These are phyloP conservation scores for Eilema caniola DNA, from an alignment of 2,888 invertebrate genomes.

Conservation along the genomic window DNA sequence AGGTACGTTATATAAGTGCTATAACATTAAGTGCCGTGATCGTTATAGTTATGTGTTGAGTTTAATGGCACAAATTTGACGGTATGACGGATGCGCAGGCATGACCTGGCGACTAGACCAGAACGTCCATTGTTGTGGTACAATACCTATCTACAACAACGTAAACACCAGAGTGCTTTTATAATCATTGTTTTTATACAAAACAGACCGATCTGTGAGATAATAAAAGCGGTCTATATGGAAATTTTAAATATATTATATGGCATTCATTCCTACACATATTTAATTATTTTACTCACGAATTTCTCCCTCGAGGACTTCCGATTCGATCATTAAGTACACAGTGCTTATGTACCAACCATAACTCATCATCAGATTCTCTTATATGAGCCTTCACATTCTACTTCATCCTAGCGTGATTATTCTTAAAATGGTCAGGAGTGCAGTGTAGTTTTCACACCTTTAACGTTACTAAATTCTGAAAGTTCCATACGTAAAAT, in stretches of 20 bases:
- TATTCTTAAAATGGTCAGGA: too few species aligned
- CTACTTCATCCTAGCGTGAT: too few species aligned
- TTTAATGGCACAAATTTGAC: slow-evolving; percentile 53
- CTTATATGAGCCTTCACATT: too few species aligned
- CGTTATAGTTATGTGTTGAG: slow-evolving; percentile 29
- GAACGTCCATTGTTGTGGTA: slow-evolving; percentile 64
- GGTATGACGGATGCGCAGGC: slow-evolving; percentile 68
- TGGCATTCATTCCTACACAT: neutral
- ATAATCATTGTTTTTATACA: slow-evolving; percentile 28
- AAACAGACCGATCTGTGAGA: slow-evolving; percentile 15
- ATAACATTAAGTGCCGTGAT: slow-evolving; percentile 21
- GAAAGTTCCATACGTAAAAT: too few species aligned
- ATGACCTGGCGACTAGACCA: slow-evolving; percentile 72
- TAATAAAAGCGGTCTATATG: neutral
- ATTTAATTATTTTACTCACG: neutral
- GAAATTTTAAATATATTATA: slow-evolving; percentile 9
- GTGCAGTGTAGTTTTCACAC: too few species aligned
- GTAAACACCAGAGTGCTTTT: slow-evolving; percentile 30
- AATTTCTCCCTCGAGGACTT: too few species aligned
- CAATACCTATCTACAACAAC: slow-evolving; percentile 41
- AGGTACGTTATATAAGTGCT: slow-evolving; percentile 8
- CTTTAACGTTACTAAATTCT: too few species aligned
- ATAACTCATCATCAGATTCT: too few species aligned
- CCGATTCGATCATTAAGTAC: too few species aligned
- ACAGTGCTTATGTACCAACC: too few species aligned